A percentile compares a stretch with the other conserved stretches of the same genome.
These are phyloP conservation scores for Hyles vespertilio DNA, from an alignment of 1,140 invertebrate genomes.

Conservation along the genomic window DNA sequence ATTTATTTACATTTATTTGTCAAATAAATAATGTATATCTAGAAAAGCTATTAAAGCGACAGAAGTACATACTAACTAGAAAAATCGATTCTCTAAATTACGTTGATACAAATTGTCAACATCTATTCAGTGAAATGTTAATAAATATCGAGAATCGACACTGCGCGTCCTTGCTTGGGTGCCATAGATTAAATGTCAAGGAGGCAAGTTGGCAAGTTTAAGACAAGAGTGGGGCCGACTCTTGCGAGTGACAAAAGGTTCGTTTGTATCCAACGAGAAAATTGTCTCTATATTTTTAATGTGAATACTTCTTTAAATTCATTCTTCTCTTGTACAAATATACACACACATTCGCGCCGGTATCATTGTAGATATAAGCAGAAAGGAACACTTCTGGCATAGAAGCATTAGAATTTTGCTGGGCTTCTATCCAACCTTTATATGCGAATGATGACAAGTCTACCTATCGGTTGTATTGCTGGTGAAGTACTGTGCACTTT, in stretches of 20 bases:
- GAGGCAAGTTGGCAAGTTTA: conserved; percentile 4
- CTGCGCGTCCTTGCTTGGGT: neutral
- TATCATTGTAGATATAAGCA: too few species aligned
- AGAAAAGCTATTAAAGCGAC: too few species aligned
- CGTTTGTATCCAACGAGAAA: neutral
- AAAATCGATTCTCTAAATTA: neutral
- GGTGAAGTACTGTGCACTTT: too few species aligned
- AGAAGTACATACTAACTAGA: neutral
- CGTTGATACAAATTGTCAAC: neutral
- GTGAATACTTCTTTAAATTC: neutral
- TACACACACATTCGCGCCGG: too few species aligned
- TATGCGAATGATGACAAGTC: too few species aligned
- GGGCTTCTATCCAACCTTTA: too few species aligned
- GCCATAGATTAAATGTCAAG: conserved; percentile 11
- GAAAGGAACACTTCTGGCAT: too few species aligned
- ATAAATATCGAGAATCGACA: neutral
- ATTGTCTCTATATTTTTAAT: neutral
- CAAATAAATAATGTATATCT: too few species aligned
- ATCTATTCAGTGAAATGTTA: neutral
- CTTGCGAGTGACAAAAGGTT: conserved; percentile 6
- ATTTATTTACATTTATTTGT: too few species aligned
- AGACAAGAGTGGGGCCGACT: conserved; percentile 1
- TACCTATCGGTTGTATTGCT: too few species aligned
- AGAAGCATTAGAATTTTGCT: too few species aligned
- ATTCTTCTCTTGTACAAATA: too few species aligned